Conservation (phyloP, 2,888 invertebrate species). For the Cecidostiba fungosa region DNA sequence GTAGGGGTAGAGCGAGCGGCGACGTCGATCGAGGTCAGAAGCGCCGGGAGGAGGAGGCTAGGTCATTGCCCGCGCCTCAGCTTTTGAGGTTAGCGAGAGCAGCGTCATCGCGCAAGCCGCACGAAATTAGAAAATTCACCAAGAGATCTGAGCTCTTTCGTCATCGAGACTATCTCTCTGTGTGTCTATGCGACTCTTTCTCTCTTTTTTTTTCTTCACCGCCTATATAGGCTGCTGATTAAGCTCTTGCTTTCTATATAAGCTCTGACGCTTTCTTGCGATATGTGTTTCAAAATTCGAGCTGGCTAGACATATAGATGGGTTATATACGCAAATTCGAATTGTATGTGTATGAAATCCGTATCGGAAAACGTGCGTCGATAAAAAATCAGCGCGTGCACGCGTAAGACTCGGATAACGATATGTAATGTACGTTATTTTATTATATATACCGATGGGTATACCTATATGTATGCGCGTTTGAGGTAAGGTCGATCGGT, state of each 20-base stretch:
- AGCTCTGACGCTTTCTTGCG: not conserved
- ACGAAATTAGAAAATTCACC: constrained; percentile 57
- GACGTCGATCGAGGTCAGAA: constrained; percentile 79
- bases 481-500: constrained; percentile 1
- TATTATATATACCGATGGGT: too few relatives aligned
- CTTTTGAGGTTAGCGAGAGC: constrained; percentile 77
- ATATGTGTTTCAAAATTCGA: not conserved
- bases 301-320: not conserved
- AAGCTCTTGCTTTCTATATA: constrained; percentile 23
- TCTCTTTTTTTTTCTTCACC: not conserved
- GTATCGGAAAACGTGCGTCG: too few relatives aligned
- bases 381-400: too few relatives aligned
- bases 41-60: constrained; percentile 73
- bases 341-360: too few relatives aligned
- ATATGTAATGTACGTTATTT: too few relatives aligned
- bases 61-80: constrained; percentile 80
- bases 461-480: not conserved
- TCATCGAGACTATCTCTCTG: constrained; percentile 5
- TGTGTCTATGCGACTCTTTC: not conserved
- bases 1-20: constrained; percentile 51
- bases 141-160: constrained; percentile 40
- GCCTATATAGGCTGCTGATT: not conserved
- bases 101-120: constrained; percentile 67
- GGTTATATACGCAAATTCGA: too few relatives aligned
- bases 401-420: too few relatives aligned